These are phyloP conservation scores for Sipha maydis DNA, from an alignment of 2,888 invertebrate genomes.

Conservation along the genomic window DNA sequence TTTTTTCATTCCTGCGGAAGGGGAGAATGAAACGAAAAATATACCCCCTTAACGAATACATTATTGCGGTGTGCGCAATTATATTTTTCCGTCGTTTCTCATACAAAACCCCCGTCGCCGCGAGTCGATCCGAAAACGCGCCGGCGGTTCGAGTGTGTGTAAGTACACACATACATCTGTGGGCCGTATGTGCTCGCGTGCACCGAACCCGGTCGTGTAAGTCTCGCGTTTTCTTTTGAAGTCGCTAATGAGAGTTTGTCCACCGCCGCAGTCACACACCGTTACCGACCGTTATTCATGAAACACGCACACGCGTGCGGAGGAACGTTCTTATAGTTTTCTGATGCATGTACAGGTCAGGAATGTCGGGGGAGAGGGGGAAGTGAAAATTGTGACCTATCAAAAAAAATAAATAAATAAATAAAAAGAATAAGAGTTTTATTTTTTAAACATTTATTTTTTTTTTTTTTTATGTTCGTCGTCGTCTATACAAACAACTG, in stretches of 20 bases:
- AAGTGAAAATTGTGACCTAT: constrained; percentile 37
- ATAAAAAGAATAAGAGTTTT: too few relatives aligned
- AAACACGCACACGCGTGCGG: background rate
- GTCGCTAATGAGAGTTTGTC: constrained; percentile 60
- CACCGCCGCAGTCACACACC: background rate
- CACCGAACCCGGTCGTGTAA: background rate
- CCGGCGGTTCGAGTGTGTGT: background rate
- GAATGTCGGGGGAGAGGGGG: too few relatives aligned
- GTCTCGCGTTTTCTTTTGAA: constrained; percentile 58
- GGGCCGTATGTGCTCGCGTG: background rate
- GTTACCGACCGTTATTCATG: too few relatives aligned
- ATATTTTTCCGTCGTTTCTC: constrained; percentile 27
- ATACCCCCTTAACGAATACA: constrained; percentile 57
- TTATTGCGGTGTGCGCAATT: constrained; percentile 54
- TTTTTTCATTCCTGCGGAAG: background rate
- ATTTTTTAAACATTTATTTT: constrained; percentile 2
- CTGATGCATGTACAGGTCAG: background rate
- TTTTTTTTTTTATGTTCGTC: constrained; percentile 19
- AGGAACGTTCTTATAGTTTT: background rate
- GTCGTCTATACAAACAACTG: background rate
- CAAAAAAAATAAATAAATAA: constrained; percentile 4
- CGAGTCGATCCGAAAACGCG: background rate
- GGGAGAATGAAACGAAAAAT: background rate
- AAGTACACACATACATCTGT: background rate
- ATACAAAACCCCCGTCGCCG: background rate